These are phyloP conservation scores for Ceratoteleas bidentatus DNA, from an alignment of 1,140 invertebrate species.

Conservation along the genomic window DNA sequence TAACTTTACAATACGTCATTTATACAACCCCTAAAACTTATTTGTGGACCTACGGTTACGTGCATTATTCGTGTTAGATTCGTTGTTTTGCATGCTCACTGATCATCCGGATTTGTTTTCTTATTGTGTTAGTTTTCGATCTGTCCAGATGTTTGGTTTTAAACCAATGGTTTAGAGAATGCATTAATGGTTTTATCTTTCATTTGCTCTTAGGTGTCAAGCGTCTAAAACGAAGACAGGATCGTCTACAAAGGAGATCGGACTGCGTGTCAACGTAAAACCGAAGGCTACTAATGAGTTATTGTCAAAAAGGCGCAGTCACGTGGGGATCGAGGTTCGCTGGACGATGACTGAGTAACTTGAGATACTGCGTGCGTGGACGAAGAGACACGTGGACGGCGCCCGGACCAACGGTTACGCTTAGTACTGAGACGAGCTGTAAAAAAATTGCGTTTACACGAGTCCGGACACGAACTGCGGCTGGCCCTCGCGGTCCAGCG, in stretches of 20 bases:
- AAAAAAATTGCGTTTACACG: conserved; percentile 81
- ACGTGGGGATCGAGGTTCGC: conserved; percentile 64
- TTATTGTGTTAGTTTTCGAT: no score
- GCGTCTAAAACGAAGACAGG: no score
- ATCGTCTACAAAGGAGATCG: neutral
- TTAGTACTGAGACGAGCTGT: conserved; percentile 58
- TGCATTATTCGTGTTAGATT: conserved; percentile 23
- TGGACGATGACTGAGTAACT: conserved; percentile 47
- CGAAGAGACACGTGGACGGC: conserved; percentile 65
- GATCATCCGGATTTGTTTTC: neutral
- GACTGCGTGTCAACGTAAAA: conserved; percentile 46
- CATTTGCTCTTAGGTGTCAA: no score
- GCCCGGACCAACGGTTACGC: conserved; percentile 55
- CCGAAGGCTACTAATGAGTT: conserved; percentile 72
- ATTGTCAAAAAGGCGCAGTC: conserved; percentile 77
- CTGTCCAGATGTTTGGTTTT: neutral
- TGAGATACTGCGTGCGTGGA: conserved; percentile 49
- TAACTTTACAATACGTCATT: conserved; percentile 50
- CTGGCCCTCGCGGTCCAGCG: conserved; percentile 85
- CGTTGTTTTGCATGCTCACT: conserved; percentile 23
- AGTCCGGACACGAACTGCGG: conserved; percentile 87
- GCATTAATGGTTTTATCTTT: no score
- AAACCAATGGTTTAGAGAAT: neutral
- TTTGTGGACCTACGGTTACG: conserved; percentile 27
- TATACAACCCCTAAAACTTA: conserved; percentile 41